These are phyloP conservation scores for Limanda limanda DNA, from an alignment of 2,113 vertebrate species.

Conservation along the genomic window DNA sequence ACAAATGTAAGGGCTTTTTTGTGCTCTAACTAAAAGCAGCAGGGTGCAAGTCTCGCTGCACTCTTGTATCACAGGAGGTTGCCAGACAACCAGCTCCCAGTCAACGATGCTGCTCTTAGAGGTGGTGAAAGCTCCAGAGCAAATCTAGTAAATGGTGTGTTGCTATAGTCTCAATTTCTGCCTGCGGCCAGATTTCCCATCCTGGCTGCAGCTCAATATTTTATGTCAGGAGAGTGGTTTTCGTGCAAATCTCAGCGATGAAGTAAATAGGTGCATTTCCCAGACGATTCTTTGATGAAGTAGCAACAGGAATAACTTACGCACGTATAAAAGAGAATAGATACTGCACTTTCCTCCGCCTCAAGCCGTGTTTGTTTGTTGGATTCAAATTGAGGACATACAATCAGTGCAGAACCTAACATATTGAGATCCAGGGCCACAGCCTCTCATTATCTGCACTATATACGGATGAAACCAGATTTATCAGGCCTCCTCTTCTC, in stretches of 20 bases:
- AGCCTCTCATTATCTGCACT: conserved; percentile 25
- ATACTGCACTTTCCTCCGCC: background rate
- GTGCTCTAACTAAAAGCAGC: background rate
- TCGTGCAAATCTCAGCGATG: background rate
- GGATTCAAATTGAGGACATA: conserved; percentile 13
- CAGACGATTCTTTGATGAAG: background rate
- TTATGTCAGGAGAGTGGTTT: background rate
- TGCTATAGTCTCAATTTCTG: background rate
- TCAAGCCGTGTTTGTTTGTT: background rate
- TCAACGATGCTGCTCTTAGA: background rate
- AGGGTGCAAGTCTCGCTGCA: background rate
- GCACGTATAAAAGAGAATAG: background rate
- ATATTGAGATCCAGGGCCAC: conserved; percentile 12
- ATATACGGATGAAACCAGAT: background rate
- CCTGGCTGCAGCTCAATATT: background rate
- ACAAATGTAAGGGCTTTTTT: background rate
- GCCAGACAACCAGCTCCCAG: background rate
- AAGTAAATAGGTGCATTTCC: background rate
- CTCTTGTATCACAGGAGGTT: background rate
- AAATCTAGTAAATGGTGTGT: background rate
- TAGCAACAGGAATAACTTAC: background rate
- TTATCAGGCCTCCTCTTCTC: background rate
- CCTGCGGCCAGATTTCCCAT: background rate
- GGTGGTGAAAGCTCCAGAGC: background rate
- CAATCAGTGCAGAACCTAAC: conserved; percentile 2